Conservation (phyloP, 2,797 vertebrate genomes). For the Hoplostethus mediterraneus region DNA sequence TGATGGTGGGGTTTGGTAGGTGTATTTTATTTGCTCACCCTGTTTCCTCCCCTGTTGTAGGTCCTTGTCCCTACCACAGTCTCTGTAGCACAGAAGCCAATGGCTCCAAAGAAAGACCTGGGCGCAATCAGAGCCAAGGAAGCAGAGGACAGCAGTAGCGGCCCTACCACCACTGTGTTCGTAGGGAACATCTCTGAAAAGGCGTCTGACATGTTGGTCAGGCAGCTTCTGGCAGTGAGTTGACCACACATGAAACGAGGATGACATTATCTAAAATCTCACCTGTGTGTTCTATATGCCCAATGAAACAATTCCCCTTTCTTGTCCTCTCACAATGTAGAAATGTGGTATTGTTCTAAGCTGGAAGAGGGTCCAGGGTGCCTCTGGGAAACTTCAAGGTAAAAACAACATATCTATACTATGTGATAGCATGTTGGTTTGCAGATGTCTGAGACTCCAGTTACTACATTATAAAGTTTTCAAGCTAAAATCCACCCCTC, state of each 20-base stretch:
- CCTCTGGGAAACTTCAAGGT: slow-evolving; percentile 99
- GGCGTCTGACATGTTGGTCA: slow-evolving; percentile 98
- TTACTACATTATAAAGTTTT: too few species aligned
- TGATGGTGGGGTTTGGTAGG: not conserved
- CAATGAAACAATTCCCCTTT: not conserved
- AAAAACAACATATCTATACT: slow-evolving; percentile 48
- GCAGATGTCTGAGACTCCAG: too few species aligned
- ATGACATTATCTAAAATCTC: too few species aligned
- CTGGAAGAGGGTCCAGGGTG: slow-evolving; percentile 99
- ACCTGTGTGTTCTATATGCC: not conserved
- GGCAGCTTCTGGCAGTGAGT: slow-evolving; percentile 97
- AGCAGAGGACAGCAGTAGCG: slow-evolving; percentile 85
- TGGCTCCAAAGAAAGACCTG: slow-evolving; percentile 89
- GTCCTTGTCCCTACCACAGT: slow-evolving; percentile 93
- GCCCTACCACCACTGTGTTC: slow-evolving; percentile 98
- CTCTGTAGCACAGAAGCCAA: slow-evolving; percentile 91
- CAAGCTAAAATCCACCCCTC: too few species aligned
- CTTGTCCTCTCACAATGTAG: slow-evolving; percentile 57
- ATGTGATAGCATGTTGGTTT: too few species aligned
- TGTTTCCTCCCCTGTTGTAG: slow-evolving; percentile 50
- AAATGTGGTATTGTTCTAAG: slow-evolving; percentile 99
- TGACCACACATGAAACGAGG: not conserved
- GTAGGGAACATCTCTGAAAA: slow-evolving; percentile 99
- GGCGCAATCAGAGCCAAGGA: slow-evolving; percentile 88
- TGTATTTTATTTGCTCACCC: not conserved